phyloP scores from a whole-genome alignment of 2,113 vertebrate species.

The Poeciliopsis prolifica region DNA sequence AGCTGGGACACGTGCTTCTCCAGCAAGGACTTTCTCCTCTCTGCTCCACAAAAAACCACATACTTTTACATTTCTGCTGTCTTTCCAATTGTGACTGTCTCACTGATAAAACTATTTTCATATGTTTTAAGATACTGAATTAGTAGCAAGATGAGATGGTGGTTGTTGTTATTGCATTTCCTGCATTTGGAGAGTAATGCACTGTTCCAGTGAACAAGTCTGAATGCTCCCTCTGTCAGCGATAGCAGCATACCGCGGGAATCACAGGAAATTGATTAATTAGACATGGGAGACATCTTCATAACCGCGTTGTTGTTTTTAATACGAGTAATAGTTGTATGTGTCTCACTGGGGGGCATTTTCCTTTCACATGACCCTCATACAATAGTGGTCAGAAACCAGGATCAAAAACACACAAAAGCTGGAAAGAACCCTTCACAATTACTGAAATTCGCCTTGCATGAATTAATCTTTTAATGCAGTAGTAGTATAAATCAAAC shows the following conservation, averaged over 20 bases:
- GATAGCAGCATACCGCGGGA: background rate
- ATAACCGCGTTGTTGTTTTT: constrained; percentile 28
- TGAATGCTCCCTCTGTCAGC: background rate
- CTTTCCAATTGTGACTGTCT: background rate
- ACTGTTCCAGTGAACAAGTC: too few species aligned
- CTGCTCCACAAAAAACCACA: constrained; percentile 64
- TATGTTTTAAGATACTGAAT: background rate
- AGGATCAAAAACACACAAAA: constrained; percentile 1
- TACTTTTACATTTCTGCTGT: background rate
- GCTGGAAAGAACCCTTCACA: background rate
- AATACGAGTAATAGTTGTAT: constrained; percentile 27
- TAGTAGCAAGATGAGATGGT: background rate
- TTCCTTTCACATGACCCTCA: constrained; percentile 28
- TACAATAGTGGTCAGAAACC: constrained; percentile 30
- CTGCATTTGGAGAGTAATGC: background rate
- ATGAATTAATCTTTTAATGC: background rate
- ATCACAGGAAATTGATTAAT: constrained; percentile 42
- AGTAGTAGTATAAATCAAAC: too few species aligned
- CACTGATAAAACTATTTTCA: background rate
- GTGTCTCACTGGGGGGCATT: constrained; percentile 19
- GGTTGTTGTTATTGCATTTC: background rate
- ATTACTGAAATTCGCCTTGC: background rate
- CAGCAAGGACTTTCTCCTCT: constrained; percentile 78
- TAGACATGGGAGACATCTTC: constrained; percentile 20
- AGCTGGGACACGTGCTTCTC: constrained; percentile 80